These are phyloP conservation scores for Campoplex capitator DNA, from an alignment of 2,888 invertebrate genomes.

Conservation along the genomic window DNA sequence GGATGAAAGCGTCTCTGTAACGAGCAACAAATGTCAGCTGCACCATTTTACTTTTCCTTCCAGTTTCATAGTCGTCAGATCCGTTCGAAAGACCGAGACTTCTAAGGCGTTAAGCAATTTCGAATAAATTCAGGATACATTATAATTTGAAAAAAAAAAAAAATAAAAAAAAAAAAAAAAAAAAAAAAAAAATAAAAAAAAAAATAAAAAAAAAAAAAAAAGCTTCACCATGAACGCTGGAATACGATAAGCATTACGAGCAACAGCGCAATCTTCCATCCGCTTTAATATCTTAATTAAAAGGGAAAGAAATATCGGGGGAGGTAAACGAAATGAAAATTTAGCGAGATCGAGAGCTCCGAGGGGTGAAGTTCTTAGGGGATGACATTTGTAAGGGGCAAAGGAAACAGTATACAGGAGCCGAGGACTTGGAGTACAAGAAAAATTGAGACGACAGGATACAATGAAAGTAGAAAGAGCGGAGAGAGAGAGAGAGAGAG, in stretches of 20 bases:
- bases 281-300: not conserved
- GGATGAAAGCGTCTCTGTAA: conserved; percentile 39
- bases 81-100: not conserved
- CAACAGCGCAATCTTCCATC: too few species aligned
- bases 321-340: not conserved
- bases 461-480: conserved; percentile 10
- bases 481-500: conserved; percentile 17
- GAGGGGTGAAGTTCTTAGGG: not conserved
- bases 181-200: too few species aligned
- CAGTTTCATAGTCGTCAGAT: not conserved
- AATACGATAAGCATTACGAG: not conserved
- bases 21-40: conserved; percentile 67
- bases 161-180: not conserved
- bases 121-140: too few species aligned
- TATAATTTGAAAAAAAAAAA: not conserved
- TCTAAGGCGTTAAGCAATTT: too few species aligned
- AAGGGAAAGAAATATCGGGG: not conserved
- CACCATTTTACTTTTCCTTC: not conserved
- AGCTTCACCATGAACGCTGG: not conserved
- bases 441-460: not conserved
- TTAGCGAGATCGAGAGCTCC: not conserved
- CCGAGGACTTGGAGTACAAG: conserved; percentile 48
- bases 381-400: conserved; percentile 5
- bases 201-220: too few species aligned
- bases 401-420: conserved; percentile 9